Percentiles rank a stretch among this genome's conserved stretches.
phyloP scores from a whole-genome alignment of 2,113 vertebrate genomes.

The Talpa occidentalis region DNA sequence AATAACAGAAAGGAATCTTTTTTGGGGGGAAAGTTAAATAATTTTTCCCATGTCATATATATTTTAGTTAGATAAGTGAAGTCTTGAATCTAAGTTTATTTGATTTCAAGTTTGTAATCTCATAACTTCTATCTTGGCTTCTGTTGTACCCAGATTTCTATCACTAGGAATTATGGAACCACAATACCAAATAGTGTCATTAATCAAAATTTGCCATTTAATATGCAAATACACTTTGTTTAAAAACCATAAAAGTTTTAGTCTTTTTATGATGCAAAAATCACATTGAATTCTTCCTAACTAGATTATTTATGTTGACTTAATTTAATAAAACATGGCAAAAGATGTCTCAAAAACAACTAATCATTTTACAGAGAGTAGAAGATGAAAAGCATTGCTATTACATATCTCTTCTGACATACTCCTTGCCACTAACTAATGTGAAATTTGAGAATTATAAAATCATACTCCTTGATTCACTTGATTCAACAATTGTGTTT shows the following conservation, averaged over 20 bases:
- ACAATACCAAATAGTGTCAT: neutral
- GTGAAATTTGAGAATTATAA: neutral
- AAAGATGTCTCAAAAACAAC: neutral
- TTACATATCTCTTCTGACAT: neutral
- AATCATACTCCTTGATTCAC: neutral
- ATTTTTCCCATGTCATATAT: neutral
- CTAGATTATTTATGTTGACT: neutral
- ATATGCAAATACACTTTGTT: neutral
- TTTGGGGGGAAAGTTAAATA: neutral
- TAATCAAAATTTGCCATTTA: neutral
- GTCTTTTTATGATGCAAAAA: neutral
- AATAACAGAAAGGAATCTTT: neutral
- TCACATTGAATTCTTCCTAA: neutral
- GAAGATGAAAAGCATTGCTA: neutral
- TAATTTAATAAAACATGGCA: neutral
- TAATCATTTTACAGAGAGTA: neutral
- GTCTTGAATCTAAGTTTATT: neutral
- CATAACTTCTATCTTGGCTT: neutral
- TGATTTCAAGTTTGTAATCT: neutral
- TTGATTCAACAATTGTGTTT: neutral
- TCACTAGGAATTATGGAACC: neutral
- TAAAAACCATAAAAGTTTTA: neutral
- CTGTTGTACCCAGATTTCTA: neutral
- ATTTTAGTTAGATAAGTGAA: neutral
- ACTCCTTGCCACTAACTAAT: neutral